Evolutionary conservation across 2,888 invertebrate genomes (phyloP).

Genomic region (Tortrix viridana): DNA sequence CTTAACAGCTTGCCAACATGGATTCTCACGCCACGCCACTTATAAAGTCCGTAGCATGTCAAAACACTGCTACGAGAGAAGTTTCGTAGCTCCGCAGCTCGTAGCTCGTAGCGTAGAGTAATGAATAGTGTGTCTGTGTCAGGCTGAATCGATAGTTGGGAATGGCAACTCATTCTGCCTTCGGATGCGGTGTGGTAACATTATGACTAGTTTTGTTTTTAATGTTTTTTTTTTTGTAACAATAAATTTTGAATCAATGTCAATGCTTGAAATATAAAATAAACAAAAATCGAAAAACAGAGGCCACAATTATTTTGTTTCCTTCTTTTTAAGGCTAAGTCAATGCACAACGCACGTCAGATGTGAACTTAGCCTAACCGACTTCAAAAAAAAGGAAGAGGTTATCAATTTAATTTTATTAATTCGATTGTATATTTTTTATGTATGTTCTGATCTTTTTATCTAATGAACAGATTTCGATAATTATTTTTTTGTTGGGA

Average conservation of each 20-base stretch:
- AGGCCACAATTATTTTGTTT: too few relatives aligned
- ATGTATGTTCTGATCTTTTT: too few relatives aligned
- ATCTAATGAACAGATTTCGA: too few relatives aligned
- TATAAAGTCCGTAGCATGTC: conserved; percentile 5
- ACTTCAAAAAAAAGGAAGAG: too few relatives aligned
- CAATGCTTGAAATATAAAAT: too few relatives aligned
- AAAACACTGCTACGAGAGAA: neutral
- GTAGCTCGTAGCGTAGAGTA: conserved; percentile 37
- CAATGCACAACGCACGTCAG: too few relatives aligned
- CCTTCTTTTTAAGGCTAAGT: too few relatives aligned
- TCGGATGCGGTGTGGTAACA: conserved; percentile 29
- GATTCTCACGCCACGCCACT: neutral
- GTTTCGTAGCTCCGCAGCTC: conserved; percentile 33
- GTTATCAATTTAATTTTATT: too few relatives aligned
- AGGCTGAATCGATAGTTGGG: conserved; percentile 39
- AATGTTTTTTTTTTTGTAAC: neutral
- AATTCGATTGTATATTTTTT: too few relatives aligned
- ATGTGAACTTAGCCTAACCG: too few relatives aligned
- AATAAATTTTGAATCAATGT: neutral
- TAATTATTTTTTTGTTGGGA: too few relatives aligned
- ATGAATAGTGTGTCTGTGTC: conserved; percentile 40
- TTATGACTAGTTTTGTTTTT: conserved; percentile 2
- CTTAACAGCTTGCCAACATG: neutral
- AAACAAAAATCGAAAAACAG: too few relatives aligned
- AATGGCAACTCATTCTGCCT: conserved; percentile 37